These are phyloP conservation scores for Condylura cristata DNA, from an alignment of 2,113 vertebrate species.

Conservation along the genomic window DNA sequence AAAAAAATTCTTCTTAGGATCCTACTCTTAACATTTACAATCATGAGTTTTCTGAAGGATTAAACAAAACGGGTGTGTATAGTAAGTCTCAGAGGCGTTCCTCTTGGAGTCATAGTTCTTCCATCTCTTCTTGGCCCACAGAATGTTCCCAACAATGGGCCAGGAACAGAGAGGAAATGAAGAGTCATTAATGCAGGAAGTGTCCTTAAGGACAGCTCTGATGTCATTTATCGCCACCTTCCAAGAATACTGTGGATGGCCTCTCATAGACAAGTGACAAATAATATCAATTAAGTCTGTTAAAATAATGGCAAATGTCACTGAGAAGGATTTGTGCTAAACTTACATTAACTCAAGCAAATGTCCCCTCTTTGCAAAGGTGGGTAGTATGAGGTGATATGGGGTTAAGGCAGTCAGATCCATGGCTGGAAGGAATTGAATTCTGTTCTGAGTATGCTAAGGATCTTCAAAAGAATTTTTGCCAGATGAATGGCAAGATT, in stretches of 20 bases:
- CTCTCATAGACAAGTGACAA: not conserved
- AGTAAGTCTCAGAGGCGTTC: not conserved
- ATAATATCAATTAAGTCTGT: not conserved
- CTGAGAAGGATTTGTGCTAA: not conserved
- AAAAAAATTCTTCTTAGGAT: not conserved
- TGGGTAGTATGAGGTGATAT: not conserved
- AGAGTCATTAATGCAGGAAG: not conserved
- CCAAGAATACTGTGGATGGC: constrained; percentile 15
- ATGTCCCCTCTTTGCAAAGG: not conserved
- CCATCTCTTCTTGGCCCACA: not conserved
- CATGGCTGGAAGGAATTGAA: not conserved
- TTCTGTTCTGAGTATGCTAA: not conserved
- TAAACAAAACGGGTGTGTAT: not conserved
- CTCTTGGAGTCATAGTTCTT: not conserved
- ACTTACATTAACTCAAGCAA: not conserved
- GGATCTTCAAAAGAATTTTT: not conserved
- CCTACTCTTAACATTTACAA: not conserved
- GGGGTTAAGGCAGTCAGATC: not conserved
- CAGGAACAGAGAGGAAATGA: constrained; percentile 43
- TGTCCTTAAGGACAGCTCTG: not conserved
- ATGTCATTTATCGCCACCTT: constrained; percentile 26
- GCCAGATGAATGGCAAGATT: not conserved
- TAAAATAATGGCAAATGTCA: not conserved
- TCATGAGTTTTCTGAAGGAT: constrained; percentile 14
- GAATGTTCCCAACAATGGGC: not conserved